phyloP scores from a whole-genome alignment of 1,140 invertebrate species.

The Monochamus saltuarius region DNA sequence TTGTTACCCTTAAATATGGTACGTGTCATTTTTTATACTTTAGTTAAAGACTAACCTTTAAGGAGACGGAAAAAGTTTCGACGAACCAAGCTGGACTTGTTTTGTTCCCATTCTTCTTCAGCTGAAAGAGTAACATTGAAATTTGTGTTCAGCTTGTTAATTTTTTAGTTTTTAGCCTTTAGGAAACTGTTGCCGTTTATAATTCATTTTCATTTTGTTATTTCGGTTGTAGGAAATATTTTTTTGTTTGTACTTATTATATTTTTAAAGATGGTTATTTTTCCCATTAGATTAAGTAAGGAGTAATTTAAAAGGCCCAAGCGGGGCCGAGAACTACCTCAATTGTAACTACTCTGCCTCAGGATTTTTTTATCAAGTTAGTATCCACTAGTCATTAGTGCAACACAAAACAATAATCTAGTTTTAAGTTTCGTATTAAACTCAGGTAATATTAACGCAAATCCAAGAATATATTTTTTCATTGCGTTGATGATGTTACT shows the following conservation, averaged over 20 bases:
- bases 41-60: constrained; percentile 27
- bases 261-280: constrained; percentile 16
- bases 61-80: constrained; percentile 22
- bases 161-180: background rate
- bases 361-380: constrained; percentile 10
- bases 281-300: constrained; percentile 6
- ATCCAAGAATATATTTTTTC: constrained; percentile 1
- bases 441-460: background rate
- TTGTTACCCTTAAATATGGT: constrained; percentile 32
- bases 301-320: constrained; percentile 12
- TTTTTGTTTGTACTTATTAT: constrained; percentile 19
- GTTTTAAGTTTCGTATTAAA: constrained; percentile 13
- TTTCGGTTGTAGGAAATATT: constrained; percentile 14
- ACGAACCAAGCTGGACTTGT: constrained; percentile 40
- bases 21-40: constrained; percentile 36
- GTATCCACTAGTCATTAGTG: constrained; percentile 29
- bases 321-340: constrained; percentile 34
- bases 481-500: background rate
- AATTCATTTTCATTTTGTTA: constrained; percentile 18
- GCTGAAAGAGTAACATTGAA: constrained; percentile 5
- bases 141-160: constrained; percentile 19
- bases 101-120: constrained; percentile 22
- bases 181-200: constrained; percentile 8
- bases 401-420: constrained; percentile 22
- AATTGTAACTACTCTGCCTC: constrained; percentile 22